A percentile compares a stretch with the other conserved stretches of the same genome.
Evolutionary conservation across 1,140 invertebrate genomes (phyloP).

Genomic region (Euura lappo): DNA sequence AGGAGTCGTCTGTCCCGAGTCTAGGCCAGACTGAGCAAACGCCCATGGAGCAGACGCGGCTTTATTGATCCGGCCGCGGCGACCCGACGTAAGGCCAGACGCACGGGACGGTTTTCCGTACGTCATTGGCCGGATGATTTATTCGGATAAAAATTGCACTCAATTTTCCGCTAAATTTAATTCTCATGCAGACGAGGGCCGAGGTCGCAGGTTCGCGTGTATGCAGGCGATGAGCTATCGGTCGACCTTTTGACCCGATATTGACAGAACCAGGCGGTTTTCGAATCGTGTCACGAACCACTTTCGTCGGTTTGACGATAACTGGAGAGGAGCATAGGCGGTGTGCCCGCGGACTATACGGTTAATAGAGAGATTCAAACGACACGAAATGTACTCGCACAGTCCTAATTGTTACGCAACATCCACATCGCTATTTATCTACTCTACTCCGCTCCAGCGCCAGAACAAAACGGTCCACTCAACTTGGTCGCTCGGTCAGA

Average conservation of each 20-base stretch:
- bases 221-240: no score
- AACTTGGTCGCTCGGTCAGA: neutral
- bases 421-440: neutral
- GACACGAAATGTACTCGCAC: neutral
- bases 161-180: no score
- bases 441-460: neutral
- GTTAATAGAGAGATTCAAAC: neutral
- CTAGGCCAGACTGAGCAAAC: constrained; percentile 31
- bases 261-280: no score
- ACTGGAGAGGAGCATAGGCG: neutral
- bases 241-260: no score
- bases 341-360: constrained; percentile 11
- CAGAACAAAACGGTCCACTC: neutral
- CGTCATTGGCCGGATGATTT: no score
- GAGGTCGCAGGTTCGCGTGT: no score
- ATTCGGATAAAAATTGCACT: no score
- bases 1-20: constrained; percentile 41
- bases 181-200: no score
- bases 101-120: no score
- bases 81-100: constrained; percentile 8
- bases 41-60: constrained; percentile 42
- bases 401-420: neutral
- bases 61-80: constrained; percentile 50
- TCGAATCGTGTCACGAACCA: no score
- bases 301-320: no score